phyloP scores from a whole-genome alignment of 2,888 invertebrate species.

The Epinotia demarniana region DNA sequence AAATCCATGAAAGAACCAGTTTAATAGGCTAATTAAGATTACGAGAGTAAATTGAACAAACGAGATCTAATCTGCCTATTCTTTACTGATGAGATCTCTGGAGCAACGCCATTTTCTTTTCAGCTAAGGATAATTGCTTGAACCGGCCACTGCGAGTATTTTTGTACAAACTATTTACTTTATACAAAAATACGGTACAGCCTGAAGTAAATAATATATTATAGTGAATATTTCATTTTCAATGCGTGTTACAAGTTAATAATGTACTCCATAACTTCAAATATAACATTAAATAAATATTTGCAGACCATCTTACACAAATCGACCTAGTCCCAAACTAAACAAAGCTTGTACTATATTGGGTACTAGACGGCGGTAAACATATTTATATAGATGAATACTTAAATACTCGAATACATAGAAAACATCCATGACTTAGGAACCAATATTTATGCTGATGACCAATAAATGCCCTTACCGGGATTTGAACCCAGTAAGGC shows the following conservation, averaged over 20 bases:
- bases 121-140: constrained; percentile 42
- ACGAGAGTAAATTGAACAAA: constrained; percentile 65
- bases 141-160: constrained; percentile 41
- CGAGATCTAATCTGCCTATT: constrained; percentile 63
- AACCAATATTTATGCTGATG: too few species aligned
- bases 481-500: too few species aligned
- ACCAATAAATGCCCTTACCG: too few species aligned
- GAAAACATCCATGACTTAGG: too few species aligned
- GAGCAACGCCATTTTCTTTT: constrained; percentile 44
- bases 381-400: too few species aligned
- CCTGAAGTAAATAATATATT: background rate
- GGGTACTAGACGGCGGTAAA: too few species aligned
- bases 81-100: constrained; percentile 46
- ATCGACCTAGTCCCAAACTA: too few species aligned
- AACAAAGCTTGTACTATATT: too few species aligned
- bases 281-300: too few species aligned
- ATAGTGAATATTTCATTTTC: background rate
- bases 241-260: background rate
- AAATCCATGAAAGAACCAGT: constrained; percentile 51
- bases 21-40: constrained; percentile 67
- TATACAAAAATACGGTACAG: background rate
- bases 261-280: too few species aligned
- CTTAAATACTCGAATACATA: too few species aligned
- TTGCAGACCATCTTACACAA: too few species aligned
- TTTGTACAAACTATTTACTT: background rate